A percentile compares a stretch with the other conserved stretches of the same genome.
Evolutionary conservation across 1,140 invertebrate genomes (phyloP).

Genomic region (Macrosteles quadrilineatus): DNA sequence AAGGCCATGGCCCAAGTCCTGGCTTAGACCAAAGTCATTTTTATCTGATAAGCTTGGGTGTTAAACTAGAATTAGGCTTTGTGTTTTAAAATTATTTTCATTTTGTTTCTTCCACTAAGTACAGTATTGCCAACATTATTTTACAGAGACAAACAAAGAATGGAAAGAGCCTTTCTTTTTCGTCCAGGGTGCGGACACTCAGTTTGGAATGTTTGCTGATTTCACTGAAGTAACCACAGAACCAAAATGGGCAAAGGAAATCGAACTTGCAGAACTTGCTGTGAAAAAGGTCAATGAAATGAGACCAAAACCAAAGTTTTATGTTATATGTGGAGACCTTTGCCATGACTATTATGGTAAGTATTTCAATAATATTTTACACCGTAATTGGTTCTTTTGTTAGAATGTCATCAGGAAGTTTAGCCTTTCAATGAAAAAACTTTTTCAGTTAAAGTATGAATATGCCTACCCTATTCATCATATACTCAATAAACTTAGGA

Average conservation of each 20-base stretch:
- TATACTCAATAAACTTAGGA: too few relatives aligned
- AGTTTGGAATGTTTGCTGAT: constrained; percentile 56
- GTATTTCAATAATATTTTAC: too few relatives aligned
- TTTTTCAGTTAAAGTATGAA: too few relatives aligned
- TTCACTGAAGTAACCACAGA: constrained; percentile 47
- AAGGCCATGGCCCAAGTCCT: too few relatives aligned
- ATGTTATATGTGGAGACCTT: constrained; percentile 61
- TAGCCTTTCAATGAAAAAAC: too few relatives aligned
- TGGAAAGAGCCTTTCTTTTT: constrained; percentile 51
- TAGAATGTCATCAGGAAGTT: too few relatives aligned
- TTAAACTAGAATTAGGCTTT: not conserved
- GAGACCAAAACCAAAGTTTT: constrained; percentile 56
- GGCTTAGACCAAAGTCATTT: not conserved
- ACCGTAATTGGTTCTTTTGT: too few relatives aligned
- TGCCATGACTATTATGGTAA: constrained; percentile 55
- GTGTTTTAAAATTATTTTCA: too few relatives aligned
- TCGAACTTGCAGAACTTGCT: constrained; percentile 47
- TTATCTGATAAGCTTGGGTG: not conserved
- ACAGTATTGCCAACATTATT: not conserved
- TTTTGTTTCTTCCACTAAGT: not conserved
- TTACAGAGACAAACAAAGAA: constrained; percentile 37
- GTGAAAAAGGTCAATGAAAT: constrained; percentile 54
- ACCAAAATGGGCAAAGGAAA: constrained; percentile 56
- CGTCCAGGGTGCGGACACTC: constrained; percentile 57
- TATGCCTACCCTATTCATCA: too few relatives aligned